A percentile compares a stretch with the other conserved stretches of the same genome.
Evolutionary conservation across 2,888 invertebrate genomes (phyloP).

Genomic region (Nineta flava): DNA sequence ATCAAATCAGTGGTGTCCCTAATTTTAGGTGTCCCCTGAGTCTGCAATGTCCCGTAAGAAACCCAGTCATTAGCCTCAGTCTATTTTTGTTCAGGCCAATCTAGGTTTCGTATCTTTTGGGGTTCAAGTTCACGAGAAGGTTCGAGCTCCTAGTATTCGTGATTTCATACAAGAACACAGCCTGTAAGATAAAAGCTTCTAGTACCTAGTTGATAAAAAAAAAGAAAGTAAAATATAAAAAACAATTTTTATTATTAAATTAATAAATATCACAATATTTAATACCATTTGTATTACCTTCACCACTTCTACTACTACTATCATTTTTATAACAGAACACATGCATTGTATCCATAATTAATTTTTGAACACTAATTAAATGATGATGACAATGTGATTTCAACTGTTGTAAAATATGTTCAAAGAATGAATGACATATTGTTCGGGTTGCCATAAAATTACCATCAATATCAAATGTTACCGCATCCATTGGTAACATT

Average conservation of each 20-base stretch:
- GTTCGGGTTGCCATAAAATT: slow-evolving; percentile 26
- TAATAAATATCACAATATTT: not conserved
- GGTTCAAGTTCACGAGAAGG: too few relatives aligned
- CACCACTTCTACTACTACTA: not conserved
- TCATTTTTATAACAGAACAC: slow-evolving; percentile 21
- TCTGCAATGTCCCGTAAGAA: too few relatives aligned
- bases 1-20: too few relatives aligned
- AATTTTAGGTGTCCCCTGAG: too few relatives aligned
- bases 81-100: too few relatives aligned
- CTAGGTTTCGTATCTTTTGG: too few relatives aligned
- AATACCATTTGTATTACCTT: not conserved
- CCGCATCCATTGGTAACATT: slow-evolving; percentile 19
- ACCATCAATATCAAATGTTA: slow-evolving; percentile 25
- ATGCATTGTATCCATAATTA: slow-evolving; percentile 18
- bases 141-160: too few relatives aligned
- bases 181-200: too few relatives aligned
- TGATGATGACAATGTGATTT: slow-evolving; percentile 16
- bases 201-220: too few relatives aligned
- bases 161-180: too few relatives aligned
- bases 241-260: not conserved
- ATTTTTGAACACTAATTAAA: slow-evolving; percentile 14
- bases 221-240: not conserved
- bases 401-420: slow-evolving; percentile 20
- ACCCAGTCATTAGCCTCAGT: too few relatives aligned
- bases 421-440: slow-evolving; percentile 28